Evolutionary conservation across 1,140 invertebrate species (phyloP), one percentile per base, ranked within the genome.

Genomic region (Sitobion miscanthi): DNA sequence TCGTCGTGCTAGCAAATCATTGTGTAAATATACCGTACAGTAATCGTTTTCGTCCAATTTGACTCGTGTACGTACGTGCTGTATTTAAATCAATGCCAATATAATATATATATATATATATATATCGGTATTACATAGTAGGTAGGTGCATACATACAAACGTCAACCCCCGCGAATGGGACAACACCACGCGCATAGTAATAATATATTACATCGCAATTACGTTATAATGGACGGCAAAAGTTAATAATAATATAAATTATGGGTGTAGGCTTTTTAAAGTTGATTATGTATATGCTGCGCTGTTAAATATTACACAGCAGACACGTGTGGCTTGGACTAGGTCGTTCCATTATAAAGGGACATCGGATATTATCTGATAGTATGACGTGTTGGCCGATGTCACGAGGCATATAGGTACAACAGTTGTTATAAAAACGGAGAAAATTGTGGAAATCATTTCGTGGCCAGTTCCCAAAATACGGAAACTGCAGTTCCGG

Each of bases 151-250:
- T 30, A 77, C 17, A 2, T 6, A 30, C 30, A 77, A 77, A 77
- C 62, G n/a, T 20, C 30, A 77, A 77, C n/a, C 62, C 57, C 62
- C 30, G n/a, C n/a, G 62, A 77, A 77, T 77, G 62, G 30, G 30
- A 77, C 62, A 77, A 77, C 62, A 77, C 62, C 30, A n/a, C 62
- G 62, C n/a, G 62, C 62, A 77, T 77, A 77, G 62, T 35, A 77
- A 77, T 77, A 77, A 77, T 77, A n/a, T 77, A 77, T 77, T n/a
- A 77, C 62, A 77, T n/a, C n/a, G 62, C 62, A 77, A 77, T 77
- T 77, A 77, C 62, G 62, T 77, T 77, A n/a, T 77, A 77, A 77
- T 77, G 62, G n/a, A n/a, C 62, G 30, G 62, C 14, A 77, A 77
- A 77, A n/a, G 62, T 77, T 14, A 77, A 77, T 35, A 77, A 77